A percentile compares a stretch with the other conserved stretches of the same genome.
Conservation (phyloP, 2,888 invertebrate species). For the Xylota segnis region DNA sequence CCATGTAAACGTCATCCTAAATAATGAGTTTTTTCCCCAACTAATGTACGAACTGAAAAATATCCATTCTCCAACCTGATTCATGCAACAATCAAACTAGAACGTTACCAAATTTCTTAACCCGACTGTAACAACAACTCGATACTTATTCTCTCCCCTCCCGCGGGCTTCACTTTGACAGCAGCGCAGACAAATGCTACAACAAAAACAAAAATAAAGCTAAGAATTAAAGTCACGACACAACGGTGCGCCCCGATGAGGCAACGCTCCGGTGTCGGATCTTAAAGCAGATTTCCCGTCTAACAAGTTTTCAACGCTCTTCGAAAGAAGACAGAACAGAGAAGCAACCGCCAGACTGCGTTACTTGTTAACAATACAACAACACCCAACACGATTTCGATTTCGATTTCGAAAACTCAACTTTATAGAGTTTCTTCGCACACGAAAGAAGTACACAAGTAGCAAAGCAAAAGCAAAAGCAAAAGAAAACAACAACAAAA, state of each 20-base stretch:
- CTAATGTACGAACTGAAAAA: too few relatives aligned
- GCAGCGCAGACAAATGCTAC: not conserved
- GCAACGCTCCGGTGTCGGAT: slow-evolving; percentile 40
- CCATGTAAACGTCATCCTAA: too few relatives aligned
- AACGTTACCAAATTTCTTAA: not conserved
- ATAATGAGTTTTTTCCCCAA: too few relatives aligned
- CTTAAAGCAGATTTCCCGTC: slow-evolving; percentile 59
- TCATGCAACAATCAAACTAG: not conserved
- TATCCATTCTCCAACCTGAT: too few relatives aligned
- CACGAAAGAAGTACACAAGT: slow-evolving; percentile 42
- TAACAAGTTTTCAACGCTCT: slow-evolving; percentile 58
- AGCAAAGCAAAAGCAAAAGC: slow-evolving; percentile 18
- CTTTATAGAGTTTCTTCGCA: slow-evolving; percentile 18
- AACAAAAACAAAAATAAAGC: slow-evolving; percentile 19
- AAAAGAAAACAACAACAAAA: slow-evolving; percentile 28
- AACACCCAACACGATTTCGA: slow-evolving; percentile 26
- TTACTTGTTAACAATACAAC: slow-evolving; percentile 37
- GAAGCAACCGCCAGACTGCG: slow-evolving; percentile 39
- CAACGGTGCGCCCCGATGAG: slow-evolving; percentile 48
- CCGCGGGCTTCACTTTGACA: slow-evolving; percentile 12
- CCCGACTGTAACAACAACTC: slow-evolving; percentile 5
- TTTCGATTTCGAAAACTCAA: slow-evolving; percentile 43
- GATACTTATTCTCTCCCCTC: not conserved
- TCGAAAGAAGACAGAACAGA: too few relatives aligned
- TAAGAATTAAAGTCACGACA: slow-evolving; percentile 44